Evolutionary conservation across 1,140 invertebrate genomes (phyloP).

Genomic region (Temnothorax curvispinosus): DNA sequence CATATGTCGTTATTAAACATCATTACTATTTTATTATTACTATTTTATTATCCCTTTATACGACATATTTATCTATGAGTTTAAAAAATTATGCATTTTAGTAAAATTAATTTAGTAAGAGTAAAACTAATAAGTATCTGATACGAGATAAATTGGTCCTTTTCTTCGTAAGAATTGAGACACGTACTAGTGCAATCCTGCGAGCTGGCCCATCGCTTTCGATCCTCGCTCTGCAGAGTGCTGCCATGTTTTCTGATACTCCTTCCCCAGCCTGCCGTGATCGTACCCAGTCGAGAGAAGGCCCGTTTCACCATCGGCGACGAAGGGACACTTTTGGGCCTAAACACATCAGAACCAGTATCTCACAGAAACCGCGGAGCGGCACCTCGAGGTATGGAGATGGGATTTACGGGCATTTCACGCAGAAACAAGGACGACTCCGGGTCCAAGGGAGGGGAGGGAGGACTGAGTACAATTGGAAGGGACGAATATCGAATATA

Average conservation of each 20-base stretch:
- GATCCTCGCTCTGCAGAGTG: slow-evolving; percentile 92
- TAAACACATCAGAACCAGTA: slow-evolving; percentile 86
- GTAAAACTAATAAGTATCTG: background rate
- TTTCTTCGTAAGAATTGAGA: background rate
- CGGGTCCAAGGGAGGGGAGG: background rate
- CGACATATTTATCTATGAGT: background rate
- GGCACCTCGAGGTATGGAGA: slow-evolving; percentile 82
- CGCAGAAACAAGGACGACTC: background rate
- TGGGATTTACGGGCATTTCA: slow-evolving; percentile 6
- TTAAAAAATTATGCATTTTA: background rate
- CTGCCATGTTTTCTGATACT: slow-evolving; percentile 92
- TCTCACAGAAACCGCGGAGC: slow-evolving; percentile 84
- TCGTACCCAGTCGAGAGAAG: slow-evolving; percentile 94
- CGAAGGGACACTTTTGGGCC: slow-evolving; percentile 96
- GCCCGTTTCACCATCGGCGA: slow-evolving; percentile 98
- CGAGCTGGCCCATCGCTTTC: slow-evolving; percentile 96
- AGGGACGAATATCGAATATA: slow-evolving; percentile 40
- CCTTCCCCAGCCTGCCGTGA: slow-evolving; percentile 95
- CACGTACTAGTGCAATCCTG: slow-evolving; percentile 95
- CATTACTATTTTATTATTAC: background rate
- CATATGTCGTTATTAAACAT: background rate
- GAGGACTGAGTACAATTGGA: background rate
- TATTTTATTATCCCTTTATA: background rate
- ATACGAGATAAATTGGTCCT: background rate
- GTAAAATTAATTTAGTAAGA: background rate